Percentiles rank a stretch among this genome's conserved stretches.
Evolutionary conservation across 2,113 vertebrate species (phyloP).

Genomic region (Dromas ardeola): DNA sequence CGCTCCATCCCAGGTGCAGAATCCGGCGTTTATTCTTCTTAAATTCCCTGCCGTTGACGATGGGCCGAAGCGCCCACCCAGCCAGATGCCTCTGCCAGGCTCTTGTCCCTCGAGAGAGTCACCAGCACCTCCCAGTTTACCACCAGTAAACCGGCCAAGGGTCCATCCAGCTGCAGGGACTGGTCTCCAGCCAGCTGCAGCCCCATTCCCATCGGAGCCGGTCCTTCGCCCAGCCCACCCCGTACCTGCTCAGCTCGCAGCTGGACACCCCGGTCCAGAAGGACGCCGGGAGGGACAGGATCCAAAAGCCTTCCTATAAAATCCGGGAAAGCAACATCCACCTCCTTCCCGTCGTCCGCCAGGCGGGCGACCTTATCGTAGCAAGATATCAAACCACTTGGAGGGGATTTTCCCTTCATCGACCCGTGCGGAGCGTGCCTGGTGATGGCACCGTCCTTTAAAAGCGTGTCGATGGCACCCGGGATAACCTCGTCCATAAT

Average conservation of each 20-base stretch:
- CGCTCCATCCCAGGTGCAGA: rapidly evolving
- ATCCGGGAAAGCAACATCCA: not conserved
- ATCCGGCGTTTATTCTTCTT: not conserved
- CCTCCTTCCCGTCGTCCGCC: not conserved
- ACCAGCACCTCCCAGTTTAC: not conserved
- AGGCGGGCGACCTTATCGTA: rapidly evolving
- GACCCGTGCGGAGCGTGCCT: not conserved
- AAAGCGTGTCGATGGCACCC: not conserved
- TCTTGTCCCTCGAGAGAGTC: no score
- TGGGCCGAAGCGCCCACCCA: not conserved
- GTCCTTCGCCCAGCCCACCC: not conserved
- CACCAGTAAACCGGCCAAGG: not conserved
- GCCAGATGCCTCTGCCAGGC: not conserved
- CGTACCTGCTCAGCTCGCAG: not conserved
- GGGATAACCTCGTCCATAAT: not conserved
- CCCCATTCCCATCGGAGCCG: not conserved
- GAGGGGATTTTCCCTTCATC: rapidly evolving
- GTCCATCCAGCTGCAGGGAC: rapidly evolving
- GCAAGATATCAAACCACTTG: not conserved
- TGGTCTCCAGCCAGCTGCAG: not conserved
- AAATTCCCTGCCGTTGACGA: not conserved
- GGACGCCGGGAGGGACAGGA: not conserved
- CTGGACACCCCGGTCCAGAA: not conserved
- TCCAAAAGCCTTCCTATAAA: not conserved
- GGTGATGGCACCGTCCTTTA: not conserved